Evolutionary conservation across 2,888 invertebrate genomes (phyloP).

Genomic region (Leptothorax acervorum): DNA sequence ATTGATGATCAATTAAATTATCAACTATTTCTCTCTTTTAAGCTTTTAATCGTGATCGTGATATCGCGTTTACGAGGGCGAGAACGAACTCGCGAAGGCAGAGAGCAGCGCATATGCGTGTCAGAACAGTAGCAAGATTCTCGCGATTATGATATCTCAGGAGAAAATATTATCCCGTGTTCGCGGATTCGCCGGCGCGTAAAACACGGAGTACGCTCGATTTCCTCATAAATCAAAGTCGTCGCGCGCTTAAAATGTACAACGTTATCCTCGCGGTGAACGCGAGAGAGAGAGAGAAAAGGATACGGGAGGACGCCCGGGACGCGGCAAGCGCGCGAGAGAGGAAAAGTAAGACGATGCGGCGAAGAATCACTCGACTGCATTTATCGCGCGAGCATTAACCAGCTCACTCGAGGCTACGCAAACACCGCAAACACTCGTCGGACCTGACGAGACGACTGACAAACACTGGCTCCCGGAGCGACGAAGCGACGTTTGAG

Average conservation of each 20-base stretch:
- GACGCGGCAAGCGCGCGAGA: constrained; percentile 19
- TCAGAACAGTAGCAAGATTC: constrained; percentile 56
- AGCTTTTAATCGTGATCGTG: neutral
- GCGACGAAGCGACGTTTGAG: constrained; percentile 61
- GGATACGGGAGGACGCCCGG: constrained; percentile 6
- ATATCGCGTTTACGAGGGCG: neutral
- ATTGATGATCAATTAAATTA: no score
- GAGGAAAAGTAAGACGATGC: constrained; percentile 38
- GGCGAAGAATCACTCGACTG: constrained; percentile 57
- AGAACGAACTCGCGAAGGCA: neutral
- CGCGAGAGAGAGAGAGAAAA: constrained; percentile 10
- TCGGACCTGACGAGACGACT: constrained; percentile 61
- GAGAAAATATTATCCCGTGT: constrained; percentile 75
- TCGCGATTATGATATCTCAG: constrained; percentile 77
- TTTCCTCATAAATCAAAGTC: constrained; percentile 80
- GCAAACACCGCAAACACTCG: constrained; percentile 66
- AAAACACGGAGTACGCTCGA: constrained; percentile 76
- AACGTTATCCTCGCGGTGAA: constrained; percentile 58
- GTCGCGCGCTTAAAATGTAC: constrained; percentile 65
- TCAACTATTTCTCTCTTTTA: neutral
- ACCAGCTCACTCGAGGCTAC: constrained; percentile 64
- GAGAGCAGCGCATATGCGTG: neutral
- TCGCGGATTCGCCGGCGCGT: constrained; percentile 76
- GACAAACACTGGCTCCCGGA: constrained; percentile 67
- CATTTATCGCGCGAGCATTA: constrained; percentile 64